Evolutionary conservation across 2,888 invertebrate genomes (phyloP), one percentile per base, ranked within the genome.

Genomic region (Entomobrya multifasciata): DNA sequence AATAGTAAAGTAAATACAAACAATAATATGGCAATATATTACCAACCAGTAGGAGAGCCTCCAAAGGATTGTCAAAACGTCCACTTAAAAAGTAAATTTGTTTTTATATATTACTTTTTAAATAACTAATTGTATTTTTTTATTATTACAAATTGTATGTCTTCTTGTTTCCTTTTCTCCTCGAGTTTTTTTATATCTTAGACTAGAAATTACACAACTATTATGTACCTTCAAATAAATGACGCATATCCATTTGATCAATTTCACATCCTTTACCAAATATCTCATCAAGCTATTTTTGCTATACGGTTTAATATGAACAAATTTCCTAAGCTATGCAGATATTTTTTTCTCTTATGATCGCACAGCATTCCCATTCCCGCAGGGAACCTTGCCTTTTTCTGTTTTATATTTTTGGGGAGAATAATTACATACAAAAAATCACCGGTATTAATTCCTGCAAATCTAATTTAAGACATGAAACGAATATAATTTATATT

Each of bases 61-160:
- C 81, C 80, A 86, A 81, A 86, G 86, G 86, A 86, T 86, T 86
- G 86, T 86, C 86, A 86, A 86, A 86, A 86, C 86, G 86, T 86
- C 81, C 86, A 81, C 86, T 86, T 80, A 74, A 74, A 49, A 79
- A 79, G 41, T 81, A 70, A 65, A 80, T 52, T 49, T 70, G 11
- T 60, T 57, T 17, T 41, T 49, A 60, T 86, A 44, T 57, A 47
- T 76, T 76, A 17, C 13, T 41, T 57, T 55, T 55, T 55, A 17
- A 36, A 36, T 36, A 36, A 36, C 8, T 36, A 36, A 36, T 36
- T 36, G 8, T 36, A 6, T 6, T 36, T 72, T 47, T 41, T 11
- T 77, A 8, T 72, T 77, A 67, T 74, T 74, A 72, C 72, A 74
- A 62, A 47, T 52, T 78, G n/a, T n/a, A 78, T 78, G 72, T 81